Percentiles rank a stretch among this genome's conserved stretches.
Conservation (phyloP, 2,113 vertebrate genomes). For the Syrmaticus mikado region DNA sequence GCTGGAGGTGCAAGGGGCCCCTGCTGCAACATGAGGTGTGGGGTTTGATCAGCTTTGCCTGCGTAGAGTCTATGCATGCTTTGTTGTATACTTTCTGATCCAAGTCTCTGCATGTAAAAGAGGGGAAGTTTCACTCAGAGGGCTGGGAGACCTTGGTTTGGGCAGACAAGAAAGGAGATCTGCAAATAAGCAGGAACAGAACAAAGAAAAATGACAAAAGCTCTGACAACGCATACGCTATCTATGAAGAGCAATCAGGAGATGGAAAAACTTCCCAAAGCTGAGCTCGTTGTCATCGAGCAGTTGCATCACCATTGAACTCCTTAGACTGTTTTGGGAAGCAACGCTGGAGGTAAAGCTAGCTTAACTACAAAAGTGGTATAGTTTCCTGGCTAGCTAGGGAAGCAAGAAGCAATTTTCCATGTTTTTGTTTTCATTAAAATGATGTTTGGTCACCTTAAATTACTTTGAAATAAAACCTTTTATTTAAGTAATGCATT, state of each 20-base stretch:
- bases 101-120: neutral
- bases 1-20: conserved; percentile 6
- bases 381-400: neutral
- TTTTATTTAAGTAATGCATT: neutral
- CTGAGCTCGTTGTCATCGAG: neutral
- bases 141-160: neutral
- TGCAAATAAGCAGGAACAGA: neutral
- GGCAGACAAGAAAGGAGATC: neutral
- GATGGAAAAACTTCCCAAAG: neutral
- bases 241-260: neutral
- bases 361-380: neutral
- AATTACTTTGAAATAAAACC: neutral
- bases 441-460: neutral
- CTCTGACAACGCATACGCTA: neutral
- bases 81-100: neutral
- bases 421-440: neutral
- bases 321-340: neutral
- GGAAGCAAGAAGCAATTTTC: neutral
- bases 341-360: neutral
- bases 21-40: neutral
- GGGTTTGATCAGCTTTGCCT: conserved; percentile 12
- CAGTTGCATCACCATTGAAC: neutral
- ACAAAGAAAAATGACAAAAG: neutral
- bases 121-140: neutral
- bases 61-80: neutral